Evolutionary conservation across 2,797 vertebrate species (phyloP), one percentile per base, ranked within the genome.

Genomic region (Telmatherina bonti): DNA sequence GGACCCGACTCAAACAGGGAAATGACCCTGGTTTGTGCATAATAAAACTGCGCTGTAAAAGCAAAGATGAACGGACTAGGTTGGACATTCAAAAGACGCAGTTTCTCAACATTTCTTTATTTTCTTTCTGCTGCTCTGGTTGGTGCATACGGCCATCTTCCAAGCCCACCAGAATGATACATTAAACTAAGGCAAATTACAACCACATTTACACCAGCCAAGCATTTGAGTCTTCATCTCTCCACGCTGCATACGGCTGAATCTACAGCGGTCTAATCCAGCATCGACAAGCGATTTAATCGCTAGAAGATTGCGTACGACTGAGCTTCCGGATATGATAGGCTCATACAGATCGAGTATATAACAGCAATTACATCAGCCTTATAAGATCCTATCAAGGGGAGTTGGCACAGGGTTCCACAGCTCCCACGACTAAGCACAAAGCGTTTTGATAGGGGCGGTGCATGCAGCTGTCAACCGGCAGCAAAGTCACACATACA

Each of bases 401-500:
- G 24, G 84, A 91, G 89, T 89, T 87, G 91, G 88, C 85, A 88
- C 67, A 60, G 81, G 67, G 72, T 71, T 78, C 83, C 77, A 65
- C 69, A 71, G 84, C 81, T 89, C 82, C 83, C 86, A 75, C 66
- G 77, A 62, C 79, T 58, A 64, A 45, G 67, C 86, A 89, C 89
- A 93, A 89, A 91, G 88, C 88, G 43, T 85, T 86, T 85, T 79
- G 82, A 92, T 82, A 85, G 93, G 95, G 96, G 96, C 95, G 95
- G 95, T 95, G 95, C 95, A 91, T 93, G 94, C 96, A 97, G 95
- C 94, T 97, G 97, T 95, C 96, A 93, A 90, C 94, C 92, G 93
- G 71, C 69, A 91, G 76, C 68, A 65, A 72, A 75, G 59, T 6
- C 51, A 52, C 51, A 52, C 51, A 53, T 2, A 27, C 51, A 7